Base-by-base conservation (phyloP, 1,140 invertebrate genomes). In the Neotoxoptera formosana region DNA sequence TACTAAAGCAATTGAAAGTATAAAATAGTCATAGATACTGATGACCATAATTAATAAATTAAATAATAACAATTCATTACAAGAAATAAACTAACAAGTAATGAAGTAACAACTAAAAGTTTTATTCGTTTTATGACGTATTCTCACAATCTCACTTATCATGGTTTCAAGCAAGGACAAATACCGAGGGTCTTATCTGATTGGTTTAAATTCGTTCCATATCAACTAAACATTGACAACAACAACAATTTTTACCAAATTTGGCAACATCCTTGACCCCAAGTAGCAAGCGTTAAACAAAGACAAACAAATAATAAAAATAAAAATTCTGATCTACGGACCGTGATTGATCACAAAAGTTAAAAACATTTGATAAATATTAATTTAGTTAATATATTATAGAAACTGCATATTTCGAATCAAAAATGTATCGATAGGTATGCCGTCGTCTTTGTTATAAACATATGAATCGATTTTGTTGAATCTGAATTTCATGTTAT, bases 181-280 rank as follows among this genome's bases (percentile, higher is more conserved):
- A 92, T 60, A 51, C 48, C n/a, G 21, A 92, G 48, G 4, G 81
- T n/a, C 60, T 81, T 91, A 83, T 83, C 41, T 83, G 90, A 92
- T 92, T 92, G 90, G 90, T 92, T 53, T 48, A 83, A 51, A 92
- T 92, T 92, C 45, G 30, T 92, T 83, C 47, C 67, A 92, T 76
- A 91, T 90, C 48, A 34, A 88, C 48, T 20, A 88, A 23, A 56
- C 36, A 90, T 90, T 90, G 53, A 53, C 48, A 51, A 89, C 60
- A 67, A 67, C 47, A 88, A 88, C 25, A n/a, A 51, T 53, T 89
- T 51, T 89, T 51, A 89, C 87, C 87, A 89, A 89, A 88, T 88
- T 89, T 89, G 87, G 87, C n/a, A 89, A 89, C n/a, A 89, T 89
- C 48, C n/a, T 89, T 89, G 87, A 88, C 86, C 47, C 17, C 7